Evolutionary conservation across 1,140 invertebrate genomes (phyloP).

Genomic region (Melitaea cinxia): DNA sequence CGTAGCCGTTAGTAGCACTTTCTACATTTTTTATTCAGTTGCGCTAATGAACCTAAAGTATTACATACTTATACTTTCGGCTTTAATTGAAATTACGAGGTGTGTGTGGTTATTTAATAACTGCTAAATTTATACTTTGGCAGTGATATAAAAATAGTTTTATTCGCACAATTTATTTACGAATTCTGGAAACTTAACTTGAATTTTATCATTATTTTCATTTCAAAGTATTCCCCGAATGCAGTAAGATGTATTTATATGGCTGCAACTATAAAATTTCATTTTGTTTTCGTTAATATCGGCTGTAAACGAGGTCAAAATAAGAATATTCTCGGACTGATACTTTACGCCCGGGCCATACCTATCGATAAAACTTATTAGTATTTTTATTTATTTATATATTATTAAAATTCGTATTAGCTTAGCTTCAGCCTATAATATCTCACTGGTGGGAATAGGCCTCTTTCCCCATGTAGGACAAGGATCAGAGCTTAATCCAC

Average conservation of each 20-base stretch:
- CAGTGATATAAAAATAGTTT: constrained; percentile 1
- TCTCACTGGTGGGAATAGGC: too few relatives aligned
- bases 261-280: constrained; percentile 4
- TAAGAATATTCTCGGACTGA: constrained; percentile 1
- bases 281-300: constrained; percentile 11
- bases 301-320: constrained; percentile 4
- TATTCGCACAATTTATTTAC: constrained; percentile 18
- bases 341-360: background rate
- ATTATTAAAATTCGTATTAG: background rate
- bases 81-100: background rate
- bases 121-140: constrained; percentile 14
- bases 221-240: background rate
- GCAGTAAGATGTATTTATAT: background rate
- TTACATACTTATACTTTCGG: background rate
- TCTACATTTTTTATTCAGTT: constrained; percentile 17
- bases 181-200: constrained; percentile 16
- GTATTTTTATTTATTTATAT: background rate
- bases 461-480: too few relatives aligned
- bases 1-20: constrained; percentile 9
- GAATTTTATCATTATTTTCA: constrained; percentile 12
- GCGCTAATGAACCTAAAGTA: constrained; percentile 22
- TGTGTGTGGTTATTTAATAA: constrained; percentile 20
- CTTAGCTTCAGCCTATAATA: too few relatives aligned
- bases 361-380: background rate
- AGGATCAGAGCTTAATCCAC: too few relatives aligned